These are phyloP conservation scores for Tolypeutes matacus DNA, from an alignment of 2,797 vertebrate species.

Conservation along the genomic window DNA sequence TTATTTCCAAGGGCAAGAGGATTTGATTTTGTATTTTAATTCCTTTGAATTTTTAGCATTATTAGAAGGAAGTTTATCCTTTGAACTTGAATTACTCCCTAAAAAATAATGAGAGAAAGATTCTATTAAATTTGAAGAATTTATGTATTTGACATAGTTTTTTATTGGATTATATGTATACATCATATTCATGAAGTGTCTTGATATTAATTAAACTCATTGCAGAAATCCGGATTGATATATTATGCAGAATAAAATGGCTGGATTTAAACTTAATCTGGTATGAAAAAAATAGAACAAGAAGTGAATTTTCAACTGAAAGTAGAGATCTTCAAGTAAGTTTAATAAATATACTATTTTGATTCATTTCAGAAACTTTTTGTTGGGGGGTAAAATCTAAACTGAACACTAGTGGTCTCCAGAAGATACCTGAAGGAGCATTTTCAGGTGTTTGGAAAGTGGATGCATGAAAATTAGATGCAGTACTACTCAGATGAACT, in stretches of 20 bases:
- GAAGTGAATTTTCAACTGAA: not conserved
- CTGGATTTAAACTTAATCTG: not conserved
- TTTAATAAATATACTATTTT: slow-evolving; percentile 11
- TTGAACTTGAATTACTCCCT: not conserved
- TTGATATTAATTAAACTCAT: not conserved
- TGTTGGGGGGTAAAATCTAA: not conserved
- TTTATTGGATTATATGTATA: not conserved
- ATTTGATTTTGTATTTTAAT: slow-evolving; percentile 45
- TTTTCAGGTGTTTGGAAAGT: not conserved
- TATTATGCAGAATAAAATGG: not conserved
- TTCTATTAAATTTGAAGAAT: not conserved
- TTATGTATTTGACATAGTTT: not conserved
- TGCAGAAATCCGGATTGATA: not conserved
- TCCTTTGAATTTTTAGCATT: slow-evolving; percentile 18
- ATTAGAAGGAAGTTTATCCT: not conserved
- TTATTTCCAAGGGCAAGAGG: not conserved
- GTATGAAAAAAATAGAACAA: not conserved
- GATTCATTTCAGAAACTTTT: not conserved
- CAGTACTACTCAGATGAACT: not conserved
- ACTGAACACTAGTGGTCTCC: not conserved
- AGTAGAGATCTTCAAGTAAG: not conserved
- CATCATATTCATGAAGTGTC: not conserved
- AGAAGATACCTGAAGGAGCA: not conserved
- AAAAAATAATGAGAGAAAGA: not conserved
- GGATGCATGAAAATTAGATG: not conserved